These are phyloP conservation scores for Kryptolebias marmoratus DNA, from an alignment of 2,113 vertebrate genomes.

Conservation along the genomic window DNA sequence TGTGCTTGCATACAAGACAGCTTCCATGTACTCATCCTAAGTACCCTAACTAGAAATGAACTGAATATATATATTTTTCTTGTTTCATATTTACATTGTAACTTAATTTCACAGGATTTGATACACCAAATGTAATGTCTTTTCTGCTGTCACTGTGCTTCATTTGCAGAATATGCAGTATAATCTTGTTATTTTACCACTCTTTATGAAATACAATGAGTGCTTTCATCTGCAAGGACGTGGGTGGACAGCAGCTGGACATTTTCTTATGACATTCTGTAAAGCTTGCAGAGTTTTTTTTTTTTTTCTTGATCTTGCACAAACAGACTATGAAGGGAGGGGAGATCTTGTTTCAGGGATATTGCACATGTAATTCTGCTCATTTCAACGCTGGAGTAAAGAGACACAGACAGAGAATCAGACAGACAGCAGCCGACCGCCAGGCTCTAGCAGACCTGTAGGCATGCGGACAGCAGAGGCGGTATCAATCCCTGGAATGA, in stretches of 20 bases:
- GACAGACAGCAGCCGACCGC: slow-evolving; percentile 48
- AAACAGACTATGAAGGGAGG: slow-evolving; percentile 23
- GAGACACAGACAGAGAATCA: slow-evolving; percentile 44
- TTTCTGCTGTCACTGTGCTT: slow-evolving; percentile 7
- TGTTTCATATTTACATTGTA: slow-evolving; percentile 10
- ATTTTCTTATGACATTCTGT: slow-evolving; percentile 36
- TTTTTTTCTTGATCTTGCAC: slow-evolving; percentile 9
- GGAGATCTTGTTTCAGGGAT: slow-evolving; percentile 58
- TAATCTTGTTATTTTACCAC: slow-evolving; percentile 25
- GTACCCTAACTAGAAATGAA: slow-evolving; percentile 27
- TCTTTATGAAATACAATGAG: slow-evolving; percentile 20
- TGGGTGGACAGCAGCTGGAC: slow-evolving; percentile 43
- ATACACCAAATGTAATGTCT: background rate
- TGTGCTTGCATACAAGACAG: background rate
- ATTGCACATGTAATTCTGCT: slow-evolving; percentile 47
- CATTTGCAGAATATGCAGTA: slow-evolving; percentile 11
- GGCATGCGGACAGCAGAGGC: slow-evolving; percentile 67
- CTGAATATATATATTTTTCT: slow-evolving; percentile 28
- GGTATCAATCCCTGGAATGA: slow-evolving; percentile 77
- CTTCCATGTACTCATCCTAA: slow-evolving; percentile 10
- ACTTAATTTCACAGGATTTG: slow-evolving; percentile 12
- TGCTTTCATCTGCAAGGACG: slow-evolving; percentile 15
- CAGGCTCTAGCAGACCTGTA: slow-evolving; percentile 64
- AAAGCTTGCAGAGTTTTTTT: slow-evolving; percentile 24
- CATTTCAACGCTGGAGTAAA: slow-evolving; percentile 42